Evolutionary conservation across 2,888 invertebrate species (phyloP).

Genomic region (Laothoe populi): DNA sequence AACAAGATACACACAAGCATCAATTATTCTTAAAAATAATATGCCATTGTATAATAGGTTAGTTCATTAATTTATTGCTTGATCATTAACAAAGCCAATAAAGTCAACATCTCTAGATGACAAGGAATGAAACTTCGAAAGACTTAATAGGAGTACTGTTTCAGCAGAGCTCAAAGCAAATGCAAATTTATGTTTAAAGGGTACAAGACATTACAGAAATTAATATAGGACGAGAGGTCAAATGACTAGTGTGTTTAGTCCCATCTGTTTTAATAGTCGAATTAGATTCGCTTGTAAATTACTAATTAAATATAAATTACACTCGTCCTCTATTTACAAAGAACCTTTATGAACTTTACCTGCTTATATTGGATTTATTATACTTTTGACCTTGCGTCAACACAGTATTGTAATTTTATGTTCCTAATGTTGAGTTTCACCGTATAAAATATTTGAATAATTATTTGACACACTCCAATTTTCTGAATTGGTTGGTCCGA

Average conservation of each 20-base stretch:
- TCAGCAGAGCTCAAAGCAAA: not conserved
- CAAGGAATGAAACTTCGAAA: not conserved
- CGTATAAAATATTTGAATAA: not conserved
- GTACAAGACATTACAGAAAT: slow-evolving; percentile 11
- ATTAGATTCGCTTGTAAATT: slow-evolving; percentile 15
- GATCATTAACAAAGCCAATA: not conserved
- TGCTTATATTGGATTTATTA: not conserved
- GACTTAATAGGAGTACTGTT: slow-evolving; percentile 3
- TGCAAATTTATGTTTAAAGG: slow-evolving; percentile 17
- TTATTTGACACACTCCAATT: no score
- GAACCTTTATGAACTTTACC: not conserved
- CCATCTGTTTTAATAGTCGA: slow-evolving; percentile 15
- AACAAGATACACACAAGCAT: no score
- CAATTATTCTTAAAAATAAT: no score
- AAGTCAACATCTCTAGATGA: not conserved
- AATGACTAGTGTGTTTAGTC: slow-evolving; percentile 20
- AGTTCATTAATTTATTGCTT: no score
- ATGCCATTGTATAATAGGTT: no score
- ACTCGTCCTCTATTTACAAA: not conserved
- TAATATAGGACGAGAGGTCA: slow-evolving; percentile 17
- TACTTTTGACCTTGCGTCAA: not conserved
- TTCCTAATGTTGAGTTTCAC: not conserved
- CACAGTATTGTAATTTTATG: not conserved
- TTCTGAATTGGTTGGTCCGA: no score
- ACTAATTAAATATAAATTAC: not conserved